Evolutionary conservation across 2,888 invertebrate genomes (phyloP).

Genomic region (Nycteola revayana): DNA sequence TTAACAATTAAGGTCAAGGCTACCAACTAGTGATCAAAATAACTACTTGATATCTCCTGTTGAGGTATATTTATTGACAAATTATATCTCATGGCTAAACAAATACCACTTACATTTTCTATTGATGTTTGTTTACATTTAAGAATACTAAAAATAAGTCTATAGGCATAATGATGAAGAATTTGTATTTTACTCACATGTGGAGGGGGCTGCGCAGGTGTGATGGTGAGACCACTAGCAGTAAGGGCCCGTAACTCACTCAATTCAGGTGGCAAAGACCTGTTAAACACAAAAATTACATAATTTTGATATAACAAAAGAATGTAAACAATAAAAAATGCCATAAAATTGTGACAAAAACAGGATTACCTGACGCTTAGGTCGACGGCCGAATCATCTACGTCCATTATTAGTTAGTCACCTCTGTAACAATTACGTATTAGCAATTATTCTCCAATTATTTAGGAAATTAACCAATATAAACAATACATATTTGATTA

Average conservation of each 20-base stretch:
- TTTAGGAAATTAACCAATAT: conserved; percentile 39
- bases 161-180: neutral
- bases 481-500: conserved; percentile 26
- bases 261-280: conserved; percentile 75
- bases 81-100: too few relatives aligned
- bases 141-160: neutral
- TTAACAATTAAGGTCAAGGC: too few relatives aligned
- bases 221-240: conserved; percentile 84
- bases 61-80: too few relatives aligned
- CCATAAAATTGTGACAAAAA: conserved; percentile 7
- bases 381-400: conserved; percentile 94
- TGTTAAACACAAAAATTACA: conserved; percentile 38
- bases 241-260: conserved; percentile 83
- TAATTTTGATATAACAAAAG: conserved; percentile 26
- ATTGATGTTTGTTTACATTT: neutral
- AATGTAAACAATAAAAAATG: conserved; percentile 20
- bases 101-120: neutral
- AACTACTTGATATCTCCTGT: too few relatives aligned
- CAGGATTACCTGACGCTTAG: conserved; percentile 88
- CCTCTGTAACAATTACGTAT: conserved; percentile 48
- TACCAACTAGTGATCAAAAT: too few relatives aligned
- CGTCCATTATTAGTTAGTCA: conserved; percentile 86
- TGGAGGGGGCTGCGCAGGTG: conserved; percentile 83
- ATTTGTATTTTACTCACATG: conserved; percentile 56
- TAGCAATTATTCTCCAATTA: conserved; percentile 36